Percentiles rank a stretch among this genome's conserved stretches.
Evolutionary conservation across 2,113 vertebrate genomes (phyloP).

Genomic region (Stegostoma tigrinum): DNA sequence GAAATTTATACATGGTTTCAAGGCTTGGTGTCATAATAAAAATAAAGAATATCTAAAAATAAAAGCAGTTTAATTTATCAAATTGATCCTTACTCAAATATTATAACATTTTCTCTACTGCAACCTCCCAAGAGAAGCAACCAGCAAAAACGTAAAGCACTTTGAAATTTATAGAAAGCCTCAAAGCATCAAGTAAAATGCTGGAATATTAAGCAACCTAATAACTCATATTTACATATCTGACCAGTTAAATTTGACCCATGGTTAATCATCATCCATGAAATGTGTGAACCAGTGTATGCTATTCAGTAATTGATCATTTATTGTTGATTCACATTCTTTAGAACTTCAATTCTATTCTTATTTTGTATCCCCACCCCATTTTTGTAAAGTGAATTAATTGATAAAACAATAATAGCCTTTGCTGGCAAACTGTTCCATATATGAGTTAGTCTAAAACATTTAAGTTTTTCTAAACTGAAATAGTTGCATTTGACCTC

Average conservation of each 20-base stretch:
- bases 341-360: too few relatives aligned
- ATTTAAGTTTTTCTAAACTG: background rate
- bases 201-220: background rate
- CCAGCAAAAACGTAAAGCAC: background rate
- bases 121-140: background rate
- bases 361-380: too few relatives aligned
- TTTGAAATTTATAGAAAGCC: too few relatives aligned
- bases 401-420: background rate
- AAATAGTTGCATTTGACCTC: background rate
- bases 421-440: conserved; percentile 14
- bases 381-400: background rate
- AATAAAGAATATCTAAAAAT: background rate
- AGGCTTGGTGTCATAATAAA: background rate
- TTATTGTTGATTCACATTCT: too few relatives aligned
- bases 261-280: background rate
- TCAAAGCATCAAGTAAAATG: background rate
- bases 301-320: background rate
- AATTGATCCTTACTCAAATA: background rate
- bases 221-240: background rate
- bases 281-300: background rate
- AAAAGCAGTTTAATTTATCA: background rate
- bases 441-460: background rate
- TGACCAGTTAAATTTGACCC: background rate
- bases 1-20: too few relatives aligned
- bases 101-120: background rate